Evolutionary conservation across 2,888 invertebrate species (phyloP).

Genomic region (Xestia sexstrigata): DNA sequence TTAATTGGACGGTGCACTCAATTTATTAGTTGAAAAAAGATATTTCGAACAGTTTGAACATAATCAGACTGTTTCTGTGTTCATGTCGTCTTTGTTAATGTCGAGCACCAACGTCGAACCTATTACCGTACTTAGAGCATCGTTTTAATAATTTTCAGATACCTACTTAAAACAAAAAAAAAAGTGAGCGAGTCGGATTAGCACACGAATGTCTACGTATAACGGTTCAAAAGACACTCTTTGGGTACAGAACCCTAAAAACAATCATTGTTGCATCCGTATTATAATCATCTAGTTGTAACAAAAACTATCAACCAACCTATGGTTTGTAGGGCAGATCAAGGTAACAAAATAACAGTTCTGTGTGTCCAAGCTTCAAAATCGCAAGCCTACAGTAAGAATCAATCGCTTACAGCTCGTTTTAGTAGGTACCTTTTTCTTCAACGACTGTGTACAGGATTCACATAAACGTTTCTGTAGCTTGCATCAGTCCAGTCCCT

Average conservation of each 20-base stretch:
- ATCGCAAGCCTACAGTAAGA: background rate
- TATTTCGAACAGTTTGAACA: background rate
- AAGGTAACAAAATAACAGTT: background rate
- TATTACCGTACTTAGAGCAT: background rate
- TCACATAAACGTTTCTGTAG: background rate
- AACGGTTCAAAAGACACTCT: background rate
- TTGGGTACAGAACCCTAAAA: background rate
- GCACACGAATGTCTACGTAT: background rate
- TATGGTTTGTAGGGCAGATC: background rate
- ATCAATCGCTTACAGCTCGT: background rate
- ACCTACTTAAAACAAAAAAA: background rate
- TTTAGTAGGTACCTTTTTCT: background rate
- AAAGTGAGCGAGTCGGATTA: background rate
- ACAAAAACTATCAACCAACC: background rate
- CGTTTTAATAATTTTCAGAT: background rate
- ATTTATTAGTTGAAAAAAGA: background rate
- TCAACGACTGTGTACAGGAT: background rate
- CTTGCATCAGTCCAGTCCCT: background rate
- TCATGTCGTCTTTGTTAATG: background rate
- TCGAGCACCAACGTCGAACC: too few species aligned
- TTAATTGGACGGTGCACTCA: slow-evolving; percentile 3
- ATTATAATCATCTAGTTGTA: background rate
- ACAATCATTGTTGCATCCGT: background rate
- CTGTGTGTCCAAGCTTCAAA: background rate
- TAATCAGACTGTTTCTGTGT: background rate